Evolutionary conservation across 2,797 vertebrate species (phyloP).

Genomic region (Gobio occitaniae): DNA sequence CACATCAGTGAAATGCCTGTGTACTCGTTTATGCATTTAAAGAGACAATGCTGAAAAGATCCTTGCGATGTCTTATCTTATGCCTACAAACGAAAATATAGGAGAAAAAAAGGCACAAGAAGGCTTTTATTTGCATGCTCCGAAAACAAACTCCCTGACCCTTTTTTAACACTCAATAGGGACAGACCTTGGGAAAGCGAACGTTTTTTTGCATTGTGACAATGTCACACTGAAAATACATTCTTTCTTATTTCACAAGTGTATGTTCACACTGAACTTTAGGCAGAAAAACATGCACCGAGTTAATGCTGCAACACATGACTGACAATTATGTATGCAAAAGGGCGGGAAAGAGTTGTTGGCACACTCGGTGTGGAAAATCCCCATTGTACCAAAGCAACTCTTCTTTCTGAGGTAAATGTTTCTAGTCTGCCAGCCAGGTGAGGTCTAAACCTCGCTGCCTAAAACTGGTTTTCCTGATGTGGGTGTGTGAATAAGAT

Average conservation of each 20-base stretch:
- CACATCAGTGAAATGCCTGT: constrained; percentile 77
- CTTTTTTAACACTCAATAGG: not conserved
- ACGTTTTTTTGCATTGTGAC: not conserved
- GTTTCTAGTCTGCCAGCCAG: constrained; percentile 33
- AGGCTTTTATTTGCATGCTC: constrained; percentile 51
- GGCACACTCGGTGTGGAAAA: constrained; percentile 48
- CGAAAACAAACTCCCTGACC: constrained; percentile 39
- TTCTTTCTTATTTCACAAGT: constrained; percentile 13
- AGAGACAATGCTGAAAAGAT: constrained; percentile 62
- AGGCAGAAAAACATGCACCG: constrained; percentile 10
- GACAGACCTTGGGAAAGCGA: constrained; percentile 10
- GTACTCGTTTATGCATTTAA: constrained; percentile 70
- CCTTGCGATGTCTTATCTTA: constrained; percentile 52
- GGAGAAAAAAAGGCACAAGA: constrained; percentile 39
- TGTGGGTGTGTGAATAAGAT: constrained; percentile 54
- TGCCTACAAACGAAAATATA: constrained; percentile 48
- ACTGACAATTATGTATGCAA: constrained; percentile 50
- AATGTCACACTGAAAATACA: not conserved
- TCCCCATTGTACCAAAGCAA: constrained; percentile 49
- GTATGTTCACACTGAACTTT: not conserved
- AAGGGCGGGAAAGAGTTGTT: constrained; percentile 38
- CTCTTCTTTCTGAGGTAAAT: constrained; percentile 48
- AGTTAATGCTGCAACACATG: constrained; percentile 41
- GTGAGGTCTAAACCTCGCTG: constrained; percentile 51
- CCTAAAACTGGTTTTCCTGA: constrained; percentile 47